A percentile compares a stretch with the other conserved stretches of the same genome.
These are phyloP conservation scores for Sarcophaga subvicina DNA, from an alignment of 2,888 invertebrate genomes.

Conservation along the genomic window DNA sequence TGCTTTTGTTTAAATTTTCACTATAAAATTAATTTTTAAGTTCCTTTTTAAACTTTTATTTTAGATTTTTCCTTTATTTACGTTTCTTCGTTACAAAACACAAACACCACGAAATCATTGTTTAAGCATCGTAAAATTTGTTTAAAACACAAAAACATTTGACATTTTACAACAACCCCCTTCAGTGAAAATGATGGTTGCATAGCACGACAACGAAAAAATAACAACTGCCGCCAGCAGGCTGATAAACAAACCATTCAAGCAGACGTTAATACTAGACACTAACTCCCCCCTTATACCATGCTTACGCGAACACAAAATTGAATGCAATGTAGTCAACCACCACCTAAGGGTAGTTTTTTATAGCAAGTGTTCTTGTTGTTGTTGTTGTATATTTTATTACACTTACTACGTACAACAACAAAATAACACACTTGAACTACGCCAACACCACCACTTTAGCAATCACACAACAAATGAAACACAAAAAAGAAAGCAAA, in stretches of 20 bases:
- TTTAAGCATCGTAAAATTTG: not conserved
- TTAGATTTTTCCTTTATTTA: too few species aligned
- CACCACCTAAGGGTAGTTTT: slow-evolving; percentile 63
- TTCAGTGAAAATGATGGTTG: slow-evolving; percentile 4
- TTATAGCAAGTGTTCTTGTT: not conserved
- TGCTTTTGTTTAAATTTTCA: too few species aligned
- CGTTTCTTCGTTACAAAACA: too few species aligned
- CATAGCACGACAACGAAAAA: not conserved
- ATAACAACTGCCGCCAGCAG: slow-evolving; percentile 13
- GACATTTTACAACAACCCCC: not conserved
- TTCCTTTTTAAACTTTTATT: too few species aligned
- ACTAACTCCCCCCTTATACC: not conserved
- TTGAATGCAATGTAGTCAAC: slow-evolving; percentile 46
- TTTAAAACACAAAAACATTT: not conserved
- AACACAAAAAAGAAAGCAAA: not conserved
- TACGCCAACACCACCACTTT: slow-evolving; percentile 65
- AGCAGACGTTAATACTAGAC: slow-evolving; percentile 14
- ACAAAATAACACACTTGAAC: slow-evolving; percentile 58
- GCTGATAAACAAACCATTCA: slow-evolving; percentile 30
- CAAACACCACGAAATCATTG: too few species aligned
- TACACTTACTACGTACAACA: slow-evolving; percentile 24
- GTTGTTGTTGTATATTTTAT: slow-evolving; percentile 4
- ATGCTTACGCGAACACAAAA: not conserved
- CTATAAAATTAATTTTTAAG: too few species aligned
- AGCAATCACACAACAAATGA: slow-evolving; percentile 39